Percentiles rank a stretch among this genome's conserved stretches.
Conservation (phyloP, 2,113 vertebrate genomes). For the Chrysochloris asiatica region DNA sequence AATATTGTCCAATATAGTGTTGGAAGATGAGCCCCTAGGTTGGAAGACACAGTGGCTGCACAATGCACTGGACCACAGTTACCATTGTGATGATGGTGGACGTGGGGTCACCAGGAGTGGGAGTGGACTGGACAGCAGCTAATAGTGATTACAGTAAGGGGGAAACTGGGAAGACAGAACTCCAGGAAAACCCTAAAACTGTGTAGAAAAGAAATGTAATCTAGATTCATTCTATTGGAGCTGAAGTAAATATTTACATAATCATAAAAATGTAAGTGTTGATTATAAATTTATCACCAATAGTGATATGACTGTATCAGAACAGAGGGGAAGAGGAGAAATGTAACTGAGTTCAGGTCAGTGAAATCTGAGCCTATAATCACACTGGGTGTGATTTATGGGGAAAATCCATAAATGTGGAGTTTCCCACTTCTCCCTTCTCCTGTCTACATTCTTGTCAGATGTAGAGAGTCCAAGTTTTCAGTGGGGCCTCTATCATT, state of each 20-base stretch:
- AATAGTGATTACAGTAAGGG: too few relatives aligned
- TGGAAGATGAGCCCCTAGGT: background rate
- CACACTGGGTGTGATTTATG: background rate
- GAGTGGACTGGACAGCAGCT: too few relatives aligned
- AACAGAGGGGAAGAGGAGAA: background rate
- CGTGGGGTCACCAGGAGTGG: too few relatives aligned
- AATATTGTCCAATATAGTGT: background rate
- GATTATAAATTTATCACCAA: constrained; percentile 14
- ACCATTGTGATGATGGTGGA: background rate
- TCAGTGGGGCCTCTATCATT: too few relatives aligned
- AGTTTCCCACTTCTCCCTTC: background rate
- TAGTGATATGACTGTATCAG: background rate
- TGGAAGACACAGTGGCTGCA: background rate
- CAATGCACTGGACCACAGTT: background rate
- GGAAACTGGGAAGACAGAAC: background rate
- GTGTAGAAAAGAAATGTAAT: background rate
- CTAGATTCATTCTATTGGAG: background rate
- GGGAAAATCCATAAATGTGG: constrained; percentile 17
- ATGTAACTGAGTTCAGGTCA: background rate
- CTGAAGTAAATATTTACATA: background rate
- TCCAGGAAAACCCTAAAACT: background rate
- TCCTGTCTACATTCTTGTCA: constrained; percentile 32
- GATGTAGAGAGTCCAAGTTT: background rate
- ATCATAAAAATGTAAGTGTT: constrained; percentile 20
- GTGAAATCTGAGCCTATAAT: background rate